These are phyloP conservation scores for Crioceris asparagi DNA, from an alignment of 2,888 invertebrate species.

Conservation along the genomic window DNA sequence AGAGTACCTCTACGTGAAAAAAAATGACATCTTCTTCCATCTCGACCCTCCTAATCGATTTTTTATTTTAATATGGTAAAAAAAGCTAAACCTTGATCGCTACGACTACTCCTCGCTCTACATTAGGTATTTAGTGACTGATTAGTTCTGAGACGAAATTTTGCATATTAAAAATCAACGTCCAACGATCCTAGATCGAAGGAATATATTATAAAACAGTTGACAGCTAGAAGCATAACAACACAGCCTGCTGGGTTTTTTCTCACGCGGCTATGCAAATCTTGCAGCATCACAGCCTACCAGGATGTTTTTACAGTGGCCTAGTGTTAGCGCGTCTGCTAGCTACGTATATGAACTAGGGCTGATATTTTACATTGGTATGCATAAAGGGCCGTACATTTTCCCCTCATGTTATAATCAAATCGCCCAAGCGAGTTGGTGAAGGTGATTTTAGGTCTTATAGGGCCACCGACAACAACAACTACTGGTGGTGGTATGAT, in stretches of 20 bases:
- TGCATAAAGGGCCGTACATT: too few relatives aligned
- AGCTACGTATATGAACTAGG: too few relatives aligned
- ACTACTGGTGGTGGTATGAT: too few relatives aligned
- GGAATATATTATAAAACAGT: conserved; percentile 26
- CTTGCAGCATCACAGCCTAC: conserved; percentile 13
- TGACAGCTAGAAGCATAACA: conserved; percentile 24
- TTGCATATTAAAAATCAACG: conserved; percentile 11
- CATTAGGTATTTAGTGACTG: conserved; percentile 25
- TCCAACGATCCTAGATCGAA: conserved; percentile 20
- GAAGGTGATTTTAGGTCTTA: too few relatives aligned
- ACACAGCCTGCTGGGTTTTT: conserved; percentile 32
- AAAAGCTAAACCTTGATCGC: too few relatives aligned
- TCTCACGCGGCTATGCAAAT: conserved; percentile 33
- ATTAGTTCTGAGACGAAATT: conserved; percentile 22
- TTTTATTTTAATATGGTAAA: conserved; percentile 26
- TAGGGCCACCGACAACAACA: conserved; percentile 11
- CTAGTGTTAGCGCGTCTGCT: too few relatives aligned
- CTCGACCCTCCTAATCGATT: conserved; percentile 25
- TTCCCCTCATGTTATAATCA: too few relatives aligned
- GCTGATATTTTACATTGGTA: too few relatives aligned
- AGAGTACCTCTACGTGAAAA: conserved; percentile 11
- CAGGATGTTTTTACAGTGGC: conserved; percentile 14
- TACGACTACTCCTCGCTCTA: too few relatives aligned
- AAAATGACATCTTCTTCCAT: too few relatives aligned
- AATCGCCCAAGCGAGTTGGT: conserved; percentile 18